phyloP scores from a whole-genome alignment of 2,113 vertebrate genomes.

The Cebidichthys violaceus region DNA sequence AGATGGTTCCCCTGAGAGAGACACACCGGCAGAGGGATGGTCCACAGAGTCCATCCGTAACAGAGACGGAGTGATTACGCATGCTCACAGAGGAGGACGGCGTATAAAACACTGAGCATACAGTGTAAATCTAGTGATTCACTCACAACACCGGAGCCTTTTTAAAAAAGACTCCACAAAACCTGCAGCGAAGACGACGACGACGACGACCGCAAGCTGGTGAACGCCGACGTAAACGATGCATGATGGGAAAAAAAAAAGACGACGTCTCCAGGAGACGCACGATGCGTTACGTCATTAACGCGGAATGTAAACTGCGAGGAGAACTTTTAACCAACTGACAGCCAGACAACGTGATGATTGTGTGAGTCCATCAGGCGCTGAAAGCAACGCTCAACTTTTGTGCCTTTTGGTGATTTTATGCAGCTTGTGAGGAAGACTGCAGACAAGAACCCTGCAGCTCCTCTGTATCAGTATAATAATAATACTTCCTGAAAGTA shows the following conservation, averaged over 20 bases:
- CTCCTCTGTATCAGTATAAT: too few relatives aligned
- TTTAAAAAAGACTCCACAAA: too few relatives aligned
- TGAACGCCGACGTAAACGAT: too few relatives aligned
- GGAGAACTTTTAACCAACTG: neutral
- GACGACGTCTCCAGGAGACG: too few relatives aligned
- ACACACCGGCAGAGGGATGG: neutral
- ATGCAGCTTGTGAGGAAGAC: neutral
- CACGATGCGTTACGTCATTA: neutral
- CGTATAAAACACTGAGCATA: neutral
- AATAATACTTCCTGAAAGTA: too few relatives aligned
- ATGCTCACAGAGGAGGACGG: too few relatives aligned
- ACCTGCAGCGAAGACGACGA: too few relatives aligned
- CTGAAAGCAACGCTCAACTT: too few relatives aligned
- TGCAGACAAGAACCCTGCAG: neutral
- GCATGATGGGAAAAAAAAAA: too few relatives aligned
- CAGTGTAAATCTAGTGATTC: neutral
- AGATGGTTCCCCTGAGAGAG: neutral
- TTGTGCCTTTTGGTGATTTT: too few relatives aligned
- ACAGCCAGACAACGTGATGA: neutral
- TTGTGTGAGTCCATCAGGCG: too few relatives aligned
- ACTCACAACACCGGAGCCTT: neutral
- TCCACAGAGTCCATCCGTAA: neutral
- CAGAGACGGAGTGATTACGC: neutral
- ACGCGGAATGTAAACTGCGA: neutral
- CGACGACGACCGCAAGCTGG: too few relatives aligned